Percentiles rank a stretch among this genome's conserved stretches.
Conservation (phyloP, 2,113 vertebrate species). For the Rhea americana region DNA sequence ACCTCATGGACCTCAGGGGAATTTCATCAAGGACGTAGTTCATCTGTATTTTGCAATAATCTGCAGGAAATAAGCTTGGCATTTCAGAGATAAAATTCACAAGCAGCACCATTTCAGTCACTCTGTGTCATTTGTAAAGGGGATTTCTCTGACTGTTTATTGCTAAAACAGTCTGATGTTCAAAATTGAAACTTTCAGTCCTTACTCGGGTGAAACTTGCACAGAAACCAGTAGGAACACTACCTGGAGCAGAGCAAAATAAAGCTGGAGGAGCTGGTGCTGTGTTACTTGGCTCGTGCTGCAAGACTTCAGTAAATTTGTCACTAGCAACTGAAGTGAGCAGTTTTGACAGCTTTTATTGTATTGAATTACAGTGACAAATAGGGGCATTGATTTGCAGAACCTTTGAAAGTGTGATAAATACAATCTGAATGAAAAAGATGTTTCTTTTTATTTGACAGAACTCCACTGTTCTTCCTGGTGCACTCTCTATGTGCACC, state of each 20-base stretch:
- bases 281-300: slow-evolving; percentile 38
- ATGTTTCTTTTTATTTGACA: slow-evolving; percentile 30
- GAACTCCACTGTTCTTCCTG: neutral
- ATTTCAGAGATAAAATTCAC: slow-evolving; percentile 44
- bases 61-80: slow-evolving; percentile 36
- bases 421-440: slow-evolving; percentile 45
- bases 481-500: neutral
- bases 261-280: slow-evolving; percentile 44
- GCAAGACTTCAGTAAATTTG: slow-evolving; percentile 30
- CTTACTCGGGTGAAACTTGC: slow-evolving; percentile 1
- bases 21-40: slow-evolving; percentile 46
- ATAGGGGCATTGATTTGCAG: slow-evolving; percentile 61
- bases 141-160: slow-evolving; percentile 26
- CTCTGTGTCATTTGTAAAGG: neutral
- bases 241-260: slow-evolving; percentile 28
- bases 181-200: slow-evolving; percentile 31
- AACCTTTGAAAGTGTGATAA: slow-evolving; percentile 60
- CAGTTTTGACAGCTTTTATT: slow-evolving; percentile 63
- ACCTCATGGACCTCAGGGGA: slow-evolving; percentile 34
- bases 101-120: slow-evolving; percentile 15
- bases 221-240: slow-evolving; percentile 24
- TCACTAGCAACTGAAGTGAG: slow-evolving; percentile 7
- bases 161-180: slow-evolving; percentile 36
- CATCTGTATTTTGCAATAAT: slow-evolving; percentile 45
- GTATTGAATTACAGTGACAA: slow-evolving; percentile 72